Conservation (phyloP, 2,113 vertebrate species). For the Pterocles gutturalis region DNA sequence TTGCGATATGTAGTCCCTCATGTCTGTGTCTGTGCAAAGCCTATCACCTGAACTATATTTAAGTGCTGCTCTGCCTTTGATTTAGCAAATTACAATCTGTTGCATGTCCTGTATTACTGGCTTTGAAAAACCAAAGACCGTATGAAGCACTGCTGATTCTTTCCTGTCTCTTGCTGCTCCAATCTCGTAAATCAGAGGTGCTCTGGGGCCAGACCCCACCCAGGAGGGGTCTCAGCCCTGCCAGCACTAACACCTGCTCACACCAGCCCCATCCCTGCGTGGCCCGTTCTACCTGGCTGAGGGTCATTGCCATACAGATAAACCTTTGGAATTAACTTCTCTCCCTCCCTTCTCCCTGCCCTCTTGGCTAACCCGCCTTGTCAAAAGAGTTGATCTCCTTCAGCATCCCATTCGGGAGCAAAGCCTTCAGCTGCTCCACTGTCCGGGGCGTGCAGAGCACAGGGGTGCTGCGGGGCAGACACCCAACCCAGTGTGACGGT, state of each 20-base stretch:
- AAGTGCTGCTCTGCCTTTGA: background rate
- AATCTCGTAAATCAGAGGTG: accelerated
- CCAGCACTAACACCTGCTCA: background rate
- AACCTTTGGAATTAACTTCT: background rate
- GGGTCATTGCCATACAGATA: background rate
- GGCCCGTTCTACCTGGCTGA: background rate
- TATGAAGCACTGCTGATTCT: background rate
- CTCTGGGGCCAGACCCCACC: background rate
- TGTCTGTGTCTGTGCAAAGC: background rate
- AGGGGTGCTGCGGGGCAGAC: background rate
- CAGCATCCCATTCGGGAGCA: background rate
- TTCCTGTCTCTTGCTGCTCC: background rate
- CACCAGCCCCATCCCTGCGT: background rate
- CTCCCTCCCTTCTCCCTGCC: background rate
- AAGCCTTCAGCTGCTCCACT: background rate
- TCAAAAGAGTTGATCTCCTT: background rate
- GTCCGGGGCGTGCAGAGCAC: too few species aligned
- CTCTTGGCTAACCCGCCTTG: background rate
- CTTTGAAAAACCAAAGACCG: background rate
- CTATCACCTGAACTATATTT: background rate
- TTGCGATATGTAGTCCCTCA: background rate
- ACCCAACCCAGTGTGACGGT: accelerated
- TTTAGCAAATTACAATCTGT: background rate
- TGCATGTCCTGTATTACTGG: accelerated
- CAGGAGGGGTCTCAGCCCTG: background rate